Base-by-base conservation (phyloP, 2,888 invertebrate genomes). In the Drosophila prolongata region DNA sequence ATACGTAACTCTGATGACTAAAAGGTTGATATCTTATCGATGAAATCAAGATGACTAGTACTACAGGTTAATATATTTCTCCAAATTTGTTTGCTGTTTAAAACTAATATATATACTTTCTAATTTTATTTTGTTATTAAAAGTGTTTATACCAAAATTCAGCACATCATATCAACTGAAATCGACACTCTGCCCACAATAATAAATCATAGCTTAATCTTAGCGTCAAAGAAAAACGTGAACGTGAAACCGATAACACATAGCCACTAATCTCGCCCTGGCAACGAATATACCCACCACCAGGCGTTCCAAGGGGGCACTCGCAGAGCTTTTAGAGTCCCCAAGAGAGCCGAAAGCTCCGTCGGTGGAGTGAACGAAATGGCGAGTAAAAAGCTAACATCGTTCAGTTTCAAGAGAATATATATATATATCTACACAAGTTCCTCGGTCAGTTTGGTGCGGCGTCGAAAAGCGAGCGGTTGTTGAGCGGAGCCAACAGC, bases 381-480 rank as follows among this genome's bases (percentile, higher is more conserved):
- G 24, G 24, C 6, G n/a, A 24, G 6, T 5, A n/a, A n/a, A 8
- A 11, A 11, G 14, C 19, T 1, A 3, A 10, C 4, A 19, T 43
- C 19, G 43, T 43, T 43, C 10, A 43, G 43, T 19, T 43, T 19
- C 10, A 6, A 24, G 44, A 44, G 43, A 43, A 43, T 34, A 47
- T 47, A 47, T 47, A 47, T 47, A 30, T 16, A 16, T 11, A 47
- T 11, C 14, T 6, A 34, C 1, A 2, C 6, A 11, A 16, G 47
- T 14, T 6, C 11, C 47, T 47, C 47, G 47, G 34, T 84, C 86
- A 90, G 88, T 90, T 85, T 82, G 83, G 89, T 75, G 83, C 78
- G 88, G 87, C 76, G 80, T 84, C 73, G 80, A 79, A 75, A 74
- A 78, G 82, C 76, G 74, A 87, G 74, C 76, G 79, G 90, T 90